phyloP scores from a whole-genome alignment of 2,888 invertebrate species.

The Podotricha telesiphe region DNA sequence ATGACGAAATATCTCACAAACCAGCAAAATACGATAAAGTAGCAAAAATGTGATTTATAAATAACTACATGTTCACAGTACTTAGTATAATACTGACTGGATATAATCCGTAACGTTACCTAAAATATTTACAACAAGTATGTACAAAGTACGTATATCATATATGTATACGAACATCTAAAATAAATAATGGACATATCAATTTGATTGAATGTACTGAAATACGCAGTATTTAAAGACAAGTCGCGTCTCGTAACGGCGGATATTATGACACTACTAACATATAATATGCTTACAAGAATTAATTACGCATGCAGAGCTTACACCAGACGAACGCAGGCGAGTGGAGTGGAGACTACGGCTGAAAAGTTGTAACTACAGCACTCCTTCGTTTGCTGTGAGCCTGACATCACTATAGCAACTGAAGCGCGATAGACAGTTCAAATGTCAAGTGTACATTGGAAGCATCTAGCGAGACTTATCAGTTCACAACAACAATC shows the following conservation, averaged over 20 bases:
- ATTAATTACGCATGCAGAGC: conserved; percentile 1
- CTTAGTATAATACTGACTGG: conserved; percentile 75
- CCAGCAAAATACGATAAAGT: conserved; percentile 35
- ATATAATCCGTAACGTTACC: conserved; percentile 57
- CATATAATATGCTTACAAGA: conserved; percentile 21
- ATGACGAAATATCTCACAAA: conserved; percentile 31
- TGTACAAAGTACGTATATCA: conserved; percentile 64
- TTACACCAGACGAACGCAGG: conserved; percentile 6
- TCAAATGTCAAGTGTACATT: conserved; percentile 13
- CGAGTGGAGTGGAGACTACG: too few species aligned
- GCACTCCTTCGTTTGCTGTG: too few species aligned
- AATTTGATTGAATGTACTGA: conserved; percentile 77
- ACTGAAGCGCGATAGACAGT: conserved; percentile 7
- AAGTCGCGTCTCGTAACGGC: conserved; percentile 54
- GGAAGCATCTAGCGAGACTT: conserved; percentile 1
- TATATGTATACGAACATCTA: conserved; percentile 76
- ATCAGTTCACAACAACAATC: conserved; percentile 2
- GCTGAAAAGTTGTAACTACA: too few species aligned
- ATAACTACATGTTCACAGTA: conserved; percentile 52
- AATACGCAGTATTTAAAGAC: conserved; percentile 68
- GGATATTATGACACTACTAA: conserved; percentile 39
- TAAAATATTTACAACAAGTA: conserved; percentile 74
- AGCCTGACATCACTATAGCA: conserved; percentile 7
- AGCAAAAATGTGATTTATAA: conserved; percentile 40
- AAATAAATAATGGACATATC: conserved; percentile 80